phyloP scores from a whole-genome alignment of 2,888 invertebrate genomes.

The Eretmocerus hayati region DNA sequence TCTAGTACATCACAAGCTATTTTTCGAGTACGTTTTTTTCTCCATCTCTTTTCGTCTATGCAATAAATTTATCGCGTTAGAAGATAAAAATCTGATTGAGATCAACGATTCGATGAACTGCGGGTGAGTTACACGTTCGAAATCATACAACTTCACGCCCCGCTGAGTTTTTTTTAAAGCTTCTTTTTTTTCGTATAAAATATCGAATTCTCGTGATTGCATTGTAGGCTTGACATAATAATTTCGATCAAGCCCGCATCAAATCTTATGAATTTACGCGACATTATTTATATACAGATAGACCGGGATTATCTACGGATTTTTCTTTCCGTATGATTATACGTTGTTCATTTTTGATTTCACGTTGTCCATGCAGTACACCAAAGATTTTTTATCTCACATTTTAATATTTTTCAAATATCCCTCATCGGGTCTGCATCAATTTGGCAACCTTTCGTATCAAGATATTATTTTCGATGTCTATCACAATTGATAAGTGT shows the following conservation, averaged over 20 bases:
- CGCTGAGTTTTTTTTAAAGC: no score
- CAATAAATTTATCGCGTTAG: no score
- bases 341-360: background rate
- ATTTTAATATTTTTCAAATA: slow-evolving; percentile 4
- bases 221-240: background rate
- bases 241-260: slow-evolving; percentile 10
- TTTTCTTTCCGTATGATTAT: slow-evolving; percentile 1
- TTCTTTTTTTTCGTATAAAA: slow-evolving; percentile 17
- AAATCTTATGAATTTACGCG: slow-evolving; percentile 18
- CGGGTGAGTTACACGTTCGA: slow-evolving; percentile 6
- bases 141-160: no score
- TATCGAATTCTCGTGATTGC: slow-evolving; percentile 19
- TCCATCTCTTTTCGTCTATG: no score
- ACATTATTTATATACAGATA: slow-evolving; percentile 10
- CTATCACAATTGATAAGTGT: slow-evolving; percentile 14
- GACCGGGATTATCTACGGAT: slow-evolving; percentile 11
- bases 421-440: no score
- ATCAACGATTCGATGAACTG: slow-evolving; percentile 19
- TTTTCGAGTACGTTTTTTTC: no score
- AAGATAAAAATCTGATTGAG: slow-evolving; percentile 13
- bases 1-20: no score
- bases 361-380: slow-evolving; percentile 3
- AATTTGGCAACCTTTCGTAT: slow-evolving; percentile 11
- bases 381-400: background rate
- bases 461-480: slow-evolving; percentile 12